These are phyloP conservation scores for Perca fluviatilis DNA, from an alignment of 2,113 vertebrate genomes.

Conservation along the genomic window DNA sequence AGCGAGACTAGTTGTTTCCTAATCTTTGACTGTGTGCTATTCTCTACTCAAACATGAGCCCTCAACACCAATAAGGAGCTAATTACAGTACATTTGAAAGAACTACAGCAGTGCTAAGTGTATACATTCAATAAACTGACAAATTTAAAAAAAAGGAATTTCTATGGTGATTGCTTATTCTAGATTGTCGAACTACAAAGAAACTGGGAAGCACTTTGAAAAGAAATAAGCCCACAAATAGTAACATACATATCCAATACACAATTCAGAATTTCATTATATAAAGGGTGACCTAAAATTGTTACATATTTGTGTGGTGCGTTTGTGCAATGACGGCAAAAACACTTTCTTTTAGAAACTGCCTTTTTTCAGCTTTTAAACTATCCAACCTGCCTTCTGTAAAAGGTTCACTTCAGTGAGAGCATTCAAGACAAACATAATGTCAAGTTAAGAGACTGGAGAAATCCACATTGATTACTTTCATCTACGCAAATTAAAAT, in stretches of 20 bases:
- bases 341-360: background rate
- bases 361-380: conserved; percentile 1
- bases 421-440: conserved; percentile 7
- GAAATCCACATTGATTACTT: background rate
- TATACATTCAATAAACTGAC: conserved; percentile 1
- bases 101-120: background rate
- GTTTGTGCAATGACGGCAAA: background rate
- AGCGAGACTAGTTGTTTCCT: background rate
- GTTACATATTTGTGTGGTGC: background rate
- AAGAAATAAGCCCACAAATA: background rate
- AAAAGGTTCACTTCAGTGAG: conserved; percentile 35
- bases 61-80: background rate
- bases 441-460: background rate
- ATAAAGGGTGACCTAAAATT: background rate
- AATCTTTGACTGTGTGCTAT: background rate
- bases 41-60: background rate
- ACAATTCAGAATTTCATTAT: background rate
- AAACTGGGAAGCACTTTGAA: conserved; percentile 22
- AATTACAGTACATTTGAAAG: background rate
- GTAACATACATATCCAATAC: conserved; percentile 17
- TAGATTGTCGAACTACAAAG: conserved; percentile 1
- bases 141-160: background rate
- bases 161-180: background rate
- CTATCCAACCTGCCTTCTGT: background rate
- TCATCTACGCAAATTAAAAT: background rate